These are phyloP conservation scores for Geophilus truncorum DNA, from an alignment of 2,888 invertebrate genomes.

Conservation along the genomic window DNA sequence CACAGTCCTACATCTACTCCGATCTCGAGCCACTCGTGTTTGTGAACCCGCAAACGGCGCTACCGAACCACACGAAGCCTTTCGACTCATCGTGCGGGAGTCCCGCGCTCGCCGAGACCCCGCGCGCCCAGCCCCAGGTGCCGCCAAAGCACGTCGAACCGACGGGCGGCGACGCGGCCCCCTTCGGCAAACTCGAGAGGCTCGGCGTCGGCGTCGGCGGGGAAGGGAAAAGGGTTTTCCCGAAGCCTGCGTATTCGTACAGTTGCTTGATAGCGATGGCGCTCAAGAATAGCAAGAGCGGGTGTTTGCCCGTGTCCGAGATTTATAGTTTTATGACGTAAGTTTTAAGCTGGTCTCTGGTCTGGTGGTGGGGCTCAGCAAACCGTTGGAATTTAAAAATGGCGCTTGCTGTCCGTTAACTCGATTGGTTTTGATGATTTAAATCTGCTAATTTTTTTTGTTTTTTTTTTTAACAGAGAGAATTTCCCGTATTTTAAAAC, in stretches of 20 bases:
- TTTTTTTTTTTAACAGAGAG: slow-evolving; percentile 57
- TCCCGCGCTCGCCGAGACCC: slow-evolving; percentile 22
- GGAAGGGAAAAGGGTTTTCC: slow-evolving; percentile 70
- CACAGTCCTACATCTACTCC: background rate
- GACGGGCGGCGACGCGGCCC: slow-evolving; percentile 34
- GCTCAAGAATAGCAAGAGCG: slow-evolving; percentile 88
- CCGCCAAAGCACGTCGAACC: slow-evolving; percentile 23
- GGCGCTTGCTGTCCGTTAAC: slow-evolving; percentile 21
- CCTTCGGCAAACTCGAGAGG: slow-evolving; percentile 22
- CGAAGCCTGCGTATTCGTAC: slow-evolving; percentile 96
- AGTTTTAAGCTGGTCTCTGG: slow-evolving; percentile 51
- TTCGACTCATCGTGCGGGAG: slow-evolving; percentile 10
- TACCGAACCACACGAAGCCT: background rate
- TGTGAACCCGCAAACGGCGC: slow-evolving; percentile 80
- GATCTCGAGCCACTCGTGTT: slow-evolving; percentile 58
- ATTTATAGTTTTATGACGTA: slow-evolving; percentile 98
- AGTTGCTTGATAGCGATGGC: slow-evolving; percentile 98
- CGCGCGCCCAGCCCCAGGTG: slow-evolving; percentile 28
- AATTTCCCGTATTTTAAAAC: slow-evolving; percentile 98
- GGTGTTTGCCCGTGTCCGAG: slow-evolving; percentile 93
- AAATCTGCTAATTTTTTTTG: slow-evolving; percentile 8
- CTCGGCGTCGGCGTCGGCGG: background rate
- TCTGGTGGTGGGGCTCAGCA: too few species aligned
- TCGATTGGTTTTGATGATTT: slow-evolving; percentile 5
- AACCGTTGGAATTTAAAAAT: slow-evolving; percentile 27